Percentiles rank a stretch among this genome's conserved stretches.
Conservation (phyloP, 2,113 vertebrate genomes). For the Laticauda colubrina region DNA sequence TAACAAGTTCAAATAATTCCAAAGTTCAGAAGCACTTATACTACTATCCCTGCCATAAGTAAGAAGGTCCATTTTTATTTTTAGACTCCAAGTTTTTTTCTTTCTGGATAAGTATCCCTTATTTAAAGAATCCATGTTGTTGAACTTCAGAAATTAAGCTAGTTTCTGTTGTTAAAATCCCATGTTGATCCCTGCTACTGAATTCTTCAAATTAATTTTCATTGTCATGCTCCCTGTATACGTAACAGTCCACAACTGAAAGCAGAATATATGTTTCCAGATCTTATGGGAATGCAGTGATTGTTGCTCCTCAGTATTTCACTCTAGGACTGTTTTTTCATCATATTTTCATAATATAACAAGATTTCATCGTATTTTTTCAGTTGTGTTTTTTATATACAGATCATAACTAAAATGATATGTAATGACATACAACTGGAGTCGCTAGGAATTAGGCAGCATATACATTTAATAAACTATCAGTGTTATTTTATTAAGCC, state of each 20-base stretch:
- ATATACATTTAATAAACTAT: background rate
- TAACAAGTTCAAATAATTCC: background rate
- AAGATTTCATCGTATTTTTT: background rate
- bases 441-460: background rate
- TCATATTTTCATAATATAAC: no score
- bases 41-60: background rate
- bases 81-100: background rate
- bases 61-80: background rate
- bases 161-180: background rate
- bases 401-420: background rate
- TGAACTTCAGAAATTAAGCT: background rate
- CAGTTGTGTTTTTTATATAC: background rate
- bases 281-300: background rate
- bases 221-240: background rate
- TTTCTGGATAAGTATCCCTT: background rate
- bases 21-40: background rate
- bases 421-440: background rate
- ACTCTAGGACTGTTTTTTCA: background rate
- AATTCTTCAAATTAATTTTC: background rate
- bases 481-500: background rate
- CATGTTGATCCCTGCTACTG: background rate
- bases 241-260: background rate
- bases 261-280: background rate
- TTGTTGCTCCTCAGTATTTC: background rate
- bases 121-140: background rate